Evolutionary conservation across 2,113 vertebrate species (phyloP), one percentile per base, ranked within the genome.

Genomic region (Empidonax alnorum): DNA sequence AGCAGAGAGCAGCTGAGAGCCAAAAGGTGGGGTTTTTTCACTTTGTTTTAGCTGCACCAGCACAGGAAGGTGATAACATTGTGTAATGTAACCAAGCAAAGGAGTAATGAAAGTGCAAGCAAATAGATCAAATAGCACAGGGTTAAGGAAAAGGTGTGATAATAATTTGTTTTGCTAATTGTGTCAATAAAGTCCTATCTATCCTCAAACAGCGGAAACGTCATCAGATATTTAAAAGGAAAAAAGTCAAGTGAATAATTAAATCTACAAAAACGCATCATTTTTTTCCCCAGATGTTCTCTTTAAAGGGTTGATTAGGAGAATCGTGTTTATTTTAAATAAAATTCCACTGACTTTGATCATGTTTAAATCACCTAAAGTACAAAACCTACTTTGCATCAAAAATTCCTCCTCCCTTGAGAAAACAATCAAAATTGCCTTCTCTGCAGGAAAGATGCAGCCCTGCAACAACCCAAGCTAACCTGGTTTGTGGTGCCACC

Each of bases 121-220:
- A 94, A 71, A 87, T 22, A 94, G 78, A 93, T 92, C 71, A 86
- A 96, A 93, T 28, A 94, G 86, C 61, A 92, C 28, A 42, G 80
- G 76, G 56, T 81, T 95, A 95, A 95, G 94, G 65, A 90, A 92
- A 92, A 95, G 86, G 93, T 82, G 85, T 33, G 83, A 92, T 95
- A 95, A 94, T 80, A 11, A 85, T 93, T 96, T 96, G 94, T 84
- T 93, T 84, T 31, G 4, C 35, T 96, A 96, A 96, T 94, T 92
- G 76, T 89, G 86, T 96, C 95, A 95, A 93, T 89, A 94, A 87
- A 91, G 41, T 37, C 81, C 91, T 94, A 89, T 84, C 90, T 91
- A 31, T 21, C 71, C 55, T 94, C 94, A 85, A 96, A 93, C 82
- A 96, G 84, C 3, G 0, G 89, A 95, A 95, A 90, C 12, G 2